Percentiles rank a stretch among this genome's conserved stretches.
Conservation (phyloP, 1,140 invertebrate genomes). For the Agraylea sexmaculata region DNA sequence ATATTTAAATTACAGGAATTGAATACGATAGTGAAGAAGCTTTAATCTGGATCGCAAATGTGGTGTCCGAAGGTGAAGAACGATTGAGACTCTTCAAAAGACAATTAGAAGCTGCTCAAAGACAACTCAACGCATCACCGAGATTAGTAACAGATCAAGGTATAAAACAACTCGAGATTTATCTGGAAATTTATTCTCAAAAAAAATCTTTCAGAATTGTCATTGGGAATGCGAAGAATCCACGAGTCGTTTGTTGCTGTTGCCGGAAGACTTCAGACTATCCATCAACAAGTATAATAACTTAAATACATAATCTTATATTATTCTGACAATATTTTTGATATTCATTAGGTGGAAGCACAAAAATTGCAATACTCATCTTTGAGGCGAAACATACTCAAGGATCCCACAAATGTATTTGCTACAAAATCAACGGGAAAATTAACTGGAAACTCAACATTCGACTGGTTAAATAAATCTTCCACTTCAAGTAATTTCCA, state of each 20-base stretch:
- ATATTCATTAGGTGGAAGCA: conserved; percentile 48
- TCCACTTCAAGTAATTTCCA: not conserved
- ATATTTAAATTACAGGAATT: conserved; percentile 23
- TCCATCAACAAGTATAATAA: conserved; percentile 52
- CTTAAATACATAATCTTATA: not conserved
- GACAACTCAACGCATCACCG: conserved; percentile 33
- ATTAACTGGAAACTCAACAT: not conserved
- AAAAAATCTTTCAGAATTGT: conserved; percentile 46
- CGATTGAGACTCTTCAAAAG: conserved; percentile 30
- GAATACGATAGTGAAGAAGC: conserved; percentile 46
- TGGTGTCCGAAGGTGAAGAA: conserved; percentile 44
- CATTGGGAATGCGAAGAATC: conserved; percentile 60
- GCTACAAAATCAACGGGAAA: conserved; percentile 32
- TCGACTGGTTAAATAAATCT: conserved; percentile 11
- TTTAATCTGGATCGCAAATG: conserved; percentile 49
- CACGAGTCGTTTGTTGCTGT: conserved; percentile 77
- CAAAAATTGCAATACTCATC: conserved; percentile 78
- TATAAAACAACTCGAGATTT: no score
- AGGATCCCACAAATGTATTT: conserved; percentile 70
- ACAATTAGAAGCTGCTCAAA: conserved; percentile 36
- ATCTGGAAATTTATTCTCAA: not conserved
- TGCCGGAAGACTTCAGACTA: conserved; percentile 68
- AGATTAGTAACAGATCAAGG: conserved; percentile 37
- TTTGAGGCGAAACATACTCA: conserved; percentile 62
- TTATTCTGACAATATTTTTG: no score